Evolutionary conservation across 1,140 invertebrate genomes (phyloP).

Genomic region (Babylonia areolata): DNA sequence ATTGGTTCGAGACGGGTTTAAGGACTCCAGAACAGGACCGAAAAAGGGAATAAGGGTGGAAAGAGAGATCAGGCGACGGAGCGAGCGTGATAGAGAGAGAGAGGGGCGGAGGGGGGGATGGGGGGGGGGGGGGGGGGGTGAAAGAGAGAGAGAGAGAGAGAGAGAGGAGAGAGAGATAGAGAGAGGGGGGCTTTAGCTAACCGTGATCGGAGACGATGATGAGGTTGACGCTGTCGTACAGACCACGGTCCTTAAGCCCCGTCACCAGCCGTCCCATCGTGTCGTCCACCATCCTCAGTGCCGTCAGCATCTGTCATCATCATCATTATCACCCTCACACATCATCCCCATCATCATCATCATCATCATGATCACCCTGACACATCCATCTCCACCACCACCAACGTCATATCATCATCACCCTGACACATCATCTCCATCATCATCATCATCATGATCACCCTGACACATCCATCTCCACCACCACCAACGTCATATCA

Average conservation of each 20-base stretch:
- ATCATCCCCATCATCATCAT: too few species aligned
- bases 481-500: too few species aligned
- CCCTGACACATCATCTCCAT: too few species aligned
- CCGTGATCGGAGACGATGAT: conserved; percentile 73
- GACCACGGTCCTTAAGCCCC: conserved; percentile 76
- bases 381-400: too few species aligned
- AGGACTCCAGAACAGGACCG: neutral
- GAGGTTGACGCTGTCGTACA: conserved; percentile 74
- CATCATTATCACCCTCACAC: neutral
- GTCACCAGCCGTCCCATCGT: conserved; percentile 82
- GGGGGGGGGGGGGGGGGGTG: neutral
- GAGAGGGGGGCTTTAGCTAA: conserved; percentile 30
- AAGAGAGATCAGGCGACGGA: neutral
- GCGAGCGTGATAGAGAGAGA: neutral
- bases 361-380: too few species aligned
- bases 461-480: too few species aligned
- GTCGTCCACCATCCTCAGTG: conserved; percentile 79
- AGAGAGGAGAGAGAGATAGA: neutral
- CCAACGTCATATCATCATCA: too few species aligned
- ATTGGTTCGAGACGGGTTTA: too few species aligned
- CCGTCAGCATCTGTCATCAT: conserved; percentile 64
- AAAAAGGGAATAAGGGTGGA: neutral
- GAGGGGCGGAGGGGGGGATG: neutral
- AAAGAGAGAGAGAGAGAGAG: neutral
- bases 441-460: too few species aligned